Base-by-base conservation (phyloP, 2,113 vertebrate genomes). In the Osmerus eperlanus region DNA sequence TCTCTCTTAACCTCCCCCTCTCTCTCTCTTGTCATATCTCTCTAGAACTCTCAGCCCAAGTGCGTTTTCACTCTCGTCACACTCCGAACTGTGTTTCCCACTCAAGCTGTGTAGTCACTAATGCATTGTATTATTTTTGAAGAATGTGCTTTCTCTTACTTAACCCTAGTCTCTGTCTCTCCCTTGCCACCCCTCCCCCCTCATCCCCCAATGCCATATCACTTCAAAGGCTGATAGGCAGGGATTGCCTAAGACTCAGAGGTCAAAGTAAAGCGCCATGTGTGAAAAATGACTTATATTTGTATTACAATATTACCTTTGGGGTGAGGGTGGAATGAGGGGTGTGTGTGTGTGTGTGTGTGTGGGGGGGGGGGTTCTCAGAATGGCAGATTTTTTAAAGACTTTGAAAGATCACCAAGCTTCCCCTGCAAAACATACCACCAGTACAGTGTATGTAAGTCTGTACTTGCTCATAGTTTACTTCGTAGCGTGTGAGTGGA, bases 251-350 rank as follows among this genome's bases (percentile, higher is more conserved):
- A 47, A 36, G 29, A 64, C 29, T 56, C 29, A 47, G 21, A 8
- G 4, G 25, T 62, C 9, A 67, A 54, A 54, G 65, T 3, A 3
- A 47, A 62, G 58, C 13, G 36, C 5, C 65, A 32, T 18, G 9
- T 47, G 41, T 75, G 21, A 59, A 68, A 74, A 66, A 56, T 8
- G 51, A 68, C 11, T 59, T 59, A 21, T 59, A 19, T 59, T 59
- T 59, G 21, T 59, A n/a, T 11, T n/a, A 14, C 56, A 59, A 47
- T 47, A 47, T 47, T 12, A 21, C 18, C 56, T 11, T 59, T 59
- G 56, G 7, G 14, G 56, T 3, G 25, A 47, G 32, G 32, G 18
- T 47, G 36, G 18, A 47, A 12, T 2, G 16, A 52, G 6, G 18
- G 15, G 25, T 4, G 61, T 32, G 32, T 15, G 9, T 23, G 6